Evolutionary conservation across 1,140 invertebrate genomes (phyloP), one percentile per base, ranked within the genome.

Genomic region (Drosophila teissieri): DNA sequence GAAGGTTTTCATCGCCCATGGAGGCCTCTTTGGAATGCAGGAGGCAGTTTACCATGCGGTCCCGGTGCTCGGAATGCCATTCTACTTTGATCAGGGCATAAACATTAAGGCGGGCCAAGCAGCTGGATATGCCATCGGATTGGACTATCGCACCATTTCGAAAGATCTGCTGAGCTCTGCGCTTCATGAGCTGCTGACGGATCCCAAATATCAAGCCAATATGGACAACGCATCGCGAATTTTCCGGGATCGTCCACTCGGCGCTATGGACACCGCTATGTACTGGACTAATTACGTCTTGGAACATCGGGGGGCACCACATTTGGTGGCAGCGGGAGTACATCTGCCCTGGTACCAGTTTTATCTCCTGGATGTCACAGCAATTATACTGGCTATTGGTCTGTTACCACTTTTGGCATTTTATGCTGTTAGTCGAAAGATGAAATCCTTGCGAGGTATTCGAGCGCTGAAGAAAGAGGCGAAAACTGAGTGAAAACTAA

Each of bases 1-100:
- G 1, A 93, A 92, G 60, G 92, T 92, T 1, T 95, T 96, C 70
- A 93, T 96, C 24, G 93, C 93, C 12, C 95, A 95, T 48, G 94
- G 94, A 27, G 95, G 95, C 6, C 90, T 93, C 31, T 92, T 95
- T 63, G 94, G 95, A 37, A 92, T 93, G 5, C 93, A 94, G 54
- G 95, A 95, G 85, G 93, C 94, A 0, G 91, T 95, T 0, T 92
- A 94, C 78, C 90, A 94, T 69, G 94, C 93, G 4, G 93, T 95
- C 3, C 95, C 95, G 3, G 78, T 95, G 17, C 82, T 95, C 3
- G 94, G 93, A 1, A 93, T 95, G 69, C 95, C 95, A 1, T 80
- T 95, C 53, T 94, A 93, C 44, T 84, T 91, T 3, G 94, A 95
- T 86, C 94, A 95, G 57, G 14, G 75, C 46, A 8, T 75, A 1